phyloP scores from a whole-genome alignment of 2,888 invertebrate genomes.

The Rhogogaster chlorosoma region DNA sequence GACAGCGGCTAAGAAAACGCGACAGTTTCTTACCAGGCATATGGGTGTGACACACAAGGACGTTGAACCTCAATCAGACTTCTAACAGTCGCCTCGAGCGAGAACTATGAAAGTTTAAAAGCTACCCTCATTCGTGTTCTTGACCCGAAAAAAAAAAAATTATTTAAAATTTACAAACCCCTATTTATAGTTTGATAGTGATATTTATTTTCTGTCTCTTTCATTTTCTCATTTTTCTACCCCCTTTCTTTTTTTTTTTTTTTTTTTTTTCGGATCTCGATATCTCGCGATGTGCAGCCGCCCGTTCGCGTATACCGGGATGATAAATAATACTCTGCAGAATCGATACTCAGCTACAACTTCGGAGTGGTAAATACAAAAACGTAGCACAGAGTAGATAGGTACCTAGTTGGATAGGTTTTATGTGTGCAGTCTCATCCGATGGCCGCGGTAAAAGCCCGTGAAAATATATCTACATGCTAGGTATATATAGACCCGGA shows the following conservation, averaged over 20 bases:
- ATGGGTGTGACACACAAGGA: neutral
- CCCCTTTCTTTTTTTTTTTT: neutral
- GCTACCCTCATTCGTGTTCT: neutral
- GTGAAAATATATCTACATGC: neutral
- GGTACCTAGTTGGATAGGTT: neutral
- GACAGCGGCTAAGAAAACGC: slow-evolving; percentile 6
- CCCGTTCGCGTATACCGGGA: slow-evolving; percentile 1
- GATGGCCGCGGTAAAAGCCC: slow-evolving; percentile 11
- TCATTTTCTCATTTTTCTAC: neutral
- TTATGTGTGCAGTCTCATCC: slow-evolving; percentile 6
- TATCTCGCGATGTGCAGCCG: slow-evolving; percentile 28
- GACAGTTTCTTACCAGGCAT: slow-evolving; percentile 1
- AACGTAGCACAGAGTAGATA: neutral
- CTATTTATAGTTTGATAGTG: neutral
- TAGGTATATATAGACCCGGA: neutral
- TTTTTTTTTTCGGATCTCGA: neutral
- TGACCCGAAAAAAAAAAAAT: neutral
- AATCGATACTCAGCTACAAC: slow-evolving; percentile 39
- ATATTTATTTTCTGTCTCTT: neutral
- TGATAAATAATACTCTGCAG: slow-evolving; percentile 22
- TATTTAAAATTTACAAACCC: neutral
- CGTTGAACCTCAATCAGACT: neutral
- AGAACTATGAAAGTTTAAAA: neutral
- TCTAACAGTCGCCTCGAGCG: neutral
- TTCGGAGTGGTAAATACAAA: slow-evolving; percentile 33